phyloP scores from a whole-genome alignment of 2,113 vertebrate genomes.

The Pelusios castaneus region DNA sequence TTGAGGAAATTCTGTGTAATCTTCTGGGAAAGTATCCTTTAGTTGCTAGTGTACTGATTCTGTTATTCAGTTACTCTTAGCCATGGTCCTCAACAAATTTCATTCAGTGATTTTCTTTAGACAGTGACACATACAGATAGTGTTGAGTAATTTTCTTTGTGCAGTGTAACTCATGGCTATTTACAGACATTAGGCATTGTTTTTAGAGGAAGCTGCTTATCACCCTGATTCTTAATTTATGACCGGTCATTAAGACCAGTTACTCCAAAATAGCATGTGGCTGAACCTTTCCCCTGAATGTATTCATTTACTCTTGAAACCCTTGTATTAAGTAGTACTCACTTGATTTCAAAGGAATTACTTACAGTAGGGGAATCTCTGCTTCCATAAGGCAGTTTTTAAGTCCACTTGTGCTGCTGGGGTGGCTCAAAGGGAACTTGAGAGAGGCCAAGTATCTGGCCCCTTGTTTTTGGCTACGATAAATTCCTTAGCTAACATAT shows the following conservation, averaged over 20 bases:
- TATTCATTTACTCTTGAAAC: background rate
- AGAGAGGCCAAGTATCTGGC: background rate
- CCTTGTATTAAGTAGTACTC: background rate
- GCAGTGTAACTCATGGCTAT: background rate
- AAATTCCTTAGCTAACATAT: background rate
- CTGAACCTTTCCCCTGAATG: background rate
- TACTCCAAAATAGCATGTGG: background rate
- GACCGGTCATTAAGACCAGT: rapidly evolving
- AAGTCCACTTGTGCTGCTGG: background rate
- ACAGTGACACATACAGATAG: constrained; percentile 1
- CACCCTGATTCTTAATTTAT: background rate
- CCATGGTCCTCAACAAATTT: constrained; percentile 15
- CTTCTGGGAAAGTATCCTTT: constrained; percentile 36
- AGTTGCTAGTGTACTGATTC: constrained; percentile 1
- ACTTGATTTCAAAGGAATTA: background rate
- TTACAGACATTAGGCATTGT: background rate
- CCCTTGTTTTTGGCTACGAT: background rate
- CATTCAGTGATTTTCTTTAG: background rate
- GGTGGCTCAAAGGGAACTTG: background rate
- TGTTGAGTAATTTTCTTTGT: background rate
- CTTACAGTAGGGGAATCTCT: background rate
- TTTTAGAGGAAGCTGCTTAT: background rate
- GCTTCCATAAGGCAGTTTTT: background rate
- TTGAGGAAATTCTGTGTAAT: constrained; percentile 37
- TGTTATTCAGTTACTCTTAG: background rate